phyloP scores from a whole-genome alignment of 2,888 invertebrate species.

The Autographa gamma region DNA sequence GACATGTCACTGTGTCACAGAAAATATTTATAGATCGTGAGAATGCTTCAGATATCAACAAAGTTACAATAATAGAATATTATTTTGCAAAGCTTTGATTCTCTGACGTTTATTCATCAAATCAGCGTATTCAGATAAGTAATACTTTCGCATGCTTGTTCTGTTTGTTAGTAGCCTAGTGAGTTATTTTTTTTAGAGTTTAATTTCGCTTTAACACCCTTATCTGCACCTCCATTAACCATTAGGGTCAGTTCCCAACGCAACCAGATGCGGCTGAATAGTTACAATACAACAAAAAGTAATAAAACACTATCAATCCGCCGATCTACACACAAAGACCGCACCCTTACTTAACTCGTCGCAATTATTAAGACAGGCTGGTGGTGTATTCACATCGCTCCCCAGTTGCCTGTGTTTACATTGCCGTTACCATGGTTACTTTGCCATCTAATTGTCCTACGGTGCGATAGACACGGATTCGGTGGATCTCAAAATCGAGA shows the following conservation, averaged over 20 bases:
- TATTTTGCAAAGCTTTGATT: too few relatives aligned
- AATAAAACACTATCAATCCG: slow-evolving; percentile 17
- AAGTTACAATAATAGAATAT: too few relatives aligned
- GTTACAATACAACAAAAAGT: slow-evolving; percentile 1
- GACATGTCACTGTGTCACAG: not conserved
- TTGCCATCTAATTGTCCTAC: slow-evolving; percentile 64
- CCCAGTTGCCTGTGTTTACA: slow-evolving; percentile 60
- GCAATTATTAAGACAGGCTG: slow-evolving; percentile 64
- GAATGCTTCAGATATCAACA: not conserved
- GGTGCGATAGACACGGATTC: slow-evolving; percentile 36
- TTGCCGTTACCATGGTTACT: slow-evolving; percentile 64
- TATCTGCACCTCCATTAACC: not conserved
- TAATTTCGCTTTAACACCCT: not conserved
- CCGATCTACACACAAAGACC: slow-evolving; percentile 10
- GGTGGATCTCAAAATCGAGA: slow-evolving; percentile 20
- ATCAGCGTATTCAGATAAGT: too few relatives aligned
- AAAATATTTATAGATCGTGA: not conserved
- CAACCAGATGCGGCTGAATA: slow-evolving; percentile 4
- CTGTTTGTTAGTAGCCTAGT: not conserved
- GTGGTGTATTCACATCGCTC: slow-evolving; percentile 56
- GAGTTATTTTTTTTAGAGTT: not conserved
- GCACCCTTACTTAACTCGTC: slow-evolving; percentile 46
- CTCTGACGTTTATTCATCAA: too few relatives aligned
- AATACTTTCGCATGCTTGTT: too few relatives aligned
- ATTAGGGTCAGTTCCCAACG: not conserved